Conservation (phyloP, 2,888 invertebrate species). For the Cybosia mesomella region DNA sequence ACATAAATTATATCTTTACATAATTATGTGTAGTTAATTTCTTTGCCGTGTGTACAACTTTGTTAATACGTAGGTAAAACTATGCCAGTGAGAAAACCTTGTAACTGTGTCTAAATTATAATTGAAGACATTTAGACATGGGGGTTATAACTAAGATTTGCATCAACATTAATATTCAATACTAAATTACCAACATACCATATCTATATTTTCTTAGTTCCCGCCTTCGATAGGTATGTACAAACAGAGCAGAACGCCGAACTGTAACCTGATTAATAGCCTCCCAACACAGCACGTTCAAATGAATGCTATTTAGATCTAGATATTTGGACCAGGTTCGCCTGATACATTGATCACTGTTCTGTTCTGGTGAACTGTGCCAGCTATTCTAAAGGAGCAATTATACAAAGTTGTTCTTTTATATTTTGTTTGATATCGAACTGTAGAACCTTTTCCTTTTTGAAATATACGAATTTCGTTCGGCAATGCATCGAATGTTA, state of each 20-base stretch:
- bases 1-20: no score
- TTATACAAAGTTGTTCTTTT: not conserved
- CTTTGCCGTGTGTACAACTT: no score
- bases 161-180: not conserved
- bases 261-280: conserved; percentile 80
- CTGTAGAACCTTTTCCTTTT: no score
- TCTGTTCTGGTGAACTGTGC: conserved; percentile 26
- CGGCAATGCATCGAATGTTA: no score
- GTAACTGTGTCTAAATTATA: no score
- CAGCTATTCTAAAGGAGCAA: conserved; percentile 20
- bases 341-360: conserved; percentile 43
- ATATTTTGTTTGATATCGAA: not conserved
- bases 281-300: conserved; percentile 69
- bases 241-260: conserved; percentile 74
- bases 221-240: conserved; percentile 53
- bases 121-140: not conserved
- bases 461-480: no score
- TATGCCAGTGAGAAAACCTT: no score
- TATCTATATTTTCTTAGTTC: conserved; percentile 20
- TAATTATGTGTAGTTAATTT: no score
- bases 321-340: conserved; percentile 53
- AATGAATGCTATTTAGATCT: conserved; percentile 76
- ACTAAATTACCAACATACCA: conserved; percentile 12
- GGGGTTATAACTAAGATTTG: not conserved
- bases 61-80: no score